Evolutionary conservation across 2,888 invertebrate species (phyloP), one percentile per base, ranked within the genome.

Genomic region (Meiosimyza platycephala): DNA sequence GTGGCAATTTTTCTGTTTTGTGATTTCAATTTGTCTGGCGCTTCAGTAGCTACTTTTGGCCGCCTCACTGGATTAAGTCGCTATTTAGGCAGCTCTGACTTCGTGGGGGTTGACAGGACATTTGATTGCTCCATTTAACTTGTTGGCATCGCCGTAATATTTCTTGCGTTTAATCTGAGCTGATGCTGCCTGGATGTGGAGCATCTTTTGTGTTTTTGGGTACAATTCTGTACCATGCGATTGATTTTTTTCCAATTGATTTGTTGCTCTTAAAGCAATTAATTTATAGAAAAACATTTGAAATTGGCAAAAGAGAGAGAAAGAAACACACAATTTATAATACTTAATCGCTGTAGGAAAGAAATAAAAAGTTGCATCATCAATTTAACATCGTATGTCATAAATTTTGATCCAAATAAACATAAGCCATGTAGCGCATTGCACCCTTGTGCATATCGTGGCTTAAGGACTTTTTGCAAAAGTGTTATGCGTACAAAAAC

Each of bases 61-160:
- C 28, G 59, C 28, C 67, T 40, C 57, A 48, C 47, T 67, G 57
- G 57, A 72, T 70, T 59, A 76, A 60, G 54, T 50, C 72, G 74
- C 77, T 76, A 77, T 77, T 78, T 40, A 63, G 63, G n/a, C 60
- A 60, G 16, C 52, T 33, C 33, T 62, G 28, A 67, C 33, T 28
- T 47, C 74, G 74, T 75, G 78, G 76, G 74, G 73, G 54, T n/a
- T 48, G 71, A 79, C 78, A 80, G 80, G 81, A 81, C 80, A 78
- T 80, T 82, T 82, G 81, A 81, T 80, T 80, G 80, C 81, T 79
- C 81, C 79, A 82, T 80, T 82, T 81, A 80, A 81, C 81, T 82
- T 80, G 55, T 48, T 50, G 22, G 69, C 64, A 65, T 52, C 16
- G 59, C 71, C 48, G 33, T 63, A 74, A 67, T 67, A 60, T 50